Evolutionary conservation across 2,113 vertebrate genomes (phyloP).

Genomic region (Sterna hirundo): DNA sequence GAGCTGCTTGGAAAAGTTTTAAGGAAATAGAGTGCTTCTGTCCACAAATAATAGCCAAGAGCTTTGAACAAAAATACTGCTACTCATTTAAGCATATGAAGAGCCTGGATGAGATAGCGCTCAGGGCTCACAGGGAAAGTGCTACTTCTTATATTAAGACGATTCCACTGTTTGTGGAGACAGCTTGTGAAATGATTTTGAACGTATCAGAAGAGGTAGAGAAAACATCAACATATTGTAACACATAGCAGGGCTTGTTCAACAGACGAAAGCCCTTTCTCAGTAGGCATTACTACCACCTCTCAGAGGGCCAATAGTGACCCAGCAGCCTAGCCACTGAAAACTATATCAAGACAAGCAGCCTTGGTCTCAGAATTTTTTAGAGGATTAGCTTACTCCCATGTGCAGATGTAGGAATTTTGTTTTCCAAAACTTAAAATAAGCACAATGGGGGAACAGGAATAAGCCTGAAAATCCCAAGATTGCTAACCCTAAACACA

Average conservation of each 20-base stretch:
- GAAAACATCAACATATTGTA: not conserved
- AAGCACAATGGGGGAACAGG: not conserved
- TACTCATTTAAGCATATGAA: not conserved
- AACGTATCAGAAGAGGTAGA: not conserved
- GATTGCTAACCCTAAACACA: not conserved
- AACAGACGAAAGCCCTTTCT: not conserved
- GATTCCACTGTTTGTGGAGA: not conserved
- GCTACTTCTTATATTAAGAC: not conserved
- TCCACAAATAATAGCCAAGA: not conserved
- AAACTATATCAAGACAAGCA: not conserved
- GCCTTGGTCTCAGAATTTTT: not conserved
- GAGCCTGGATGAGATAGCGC: not conserved
- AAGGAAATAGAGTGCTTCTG: not conserved
- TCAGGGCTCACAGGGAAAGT: not conserved
- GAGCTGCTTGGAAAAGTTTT: not conserved
- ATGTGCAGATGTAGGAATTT: not conserved
- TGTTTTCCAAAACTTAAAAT: not conserved
- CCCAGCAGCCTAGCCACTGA: not conserved
- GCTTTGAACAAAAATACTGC: conserved; percentile 4
- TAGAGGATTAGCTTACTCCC: not conserved
- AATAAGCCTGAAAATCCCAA: not conserved
- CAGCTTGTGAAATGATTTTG: not conserved
- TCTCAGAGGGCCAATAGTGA: not conserved
- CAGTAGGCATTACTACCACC: not conserved
- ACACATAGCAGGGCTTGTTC: not conserved